Conservation (phyloP, 1,140 invertebrate species). For the Akabosia matsudoensis region DNA sequence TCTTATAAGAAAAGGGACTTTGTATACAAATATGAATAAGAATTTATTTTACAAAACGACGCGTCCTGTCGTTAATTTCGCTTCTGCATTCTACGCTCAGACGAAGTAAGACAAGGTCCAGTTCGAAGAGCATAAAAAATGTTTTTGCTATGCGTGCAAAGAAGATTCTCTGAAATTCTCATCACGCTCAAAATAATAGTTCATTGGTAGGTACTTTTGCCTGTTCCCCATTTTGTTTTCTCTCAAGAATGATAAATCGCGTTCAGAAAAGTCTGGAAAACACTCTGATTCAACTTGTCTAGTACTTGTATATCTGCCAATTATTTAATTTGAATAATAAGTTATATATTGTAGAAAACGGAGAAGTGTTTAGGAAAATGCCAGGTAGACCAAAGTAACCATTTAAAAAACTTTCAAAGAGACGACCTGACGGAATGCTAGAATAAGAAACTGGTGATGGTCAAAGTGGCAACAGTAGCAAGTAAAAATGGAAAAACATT, state of each 20-base stretch:
- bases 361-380: constrained; percentile 1
- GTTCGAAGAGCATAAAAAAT: not conserved
- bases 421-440: not conserved
- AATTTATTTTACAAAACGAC: too few relatives aligned
- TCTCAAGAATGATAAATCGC: not conserved
- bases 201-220: not conserved
- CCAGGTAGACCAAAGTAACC: not conserved
- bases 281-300: too few relatives aligned
- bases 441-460: not conserved
- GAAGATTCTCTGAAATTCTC: not conserved
- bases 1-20: not conserved
- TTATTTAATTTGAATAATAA: constrained; percentile 16
- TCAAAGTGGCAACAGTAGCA: not conserved
- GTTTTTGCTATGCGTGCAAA: not conserved
- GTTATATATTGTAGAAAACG: not conserved
- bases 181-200: constrained; percentile 23
- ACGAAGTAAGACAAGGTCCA: not conserved
- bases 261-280: too few relatives aligned
- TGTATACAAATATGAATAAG: too few relatives aligned
- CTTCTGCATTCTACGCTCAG: too few relatives aligned
- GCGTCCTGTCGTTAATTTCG: too few relatives aligned
- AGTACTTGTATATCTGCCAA: not conserved
- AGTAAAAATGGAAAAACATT: not conserved
- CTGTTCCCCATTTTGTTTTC: not conserved
- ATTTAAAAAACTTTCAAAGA: not conserved